These are phyloP conservation scores for Mormoops blainvillei DNA, from an alignment of 2,113 vertebrate genomes.

Conservation along the genomic window DNA sequence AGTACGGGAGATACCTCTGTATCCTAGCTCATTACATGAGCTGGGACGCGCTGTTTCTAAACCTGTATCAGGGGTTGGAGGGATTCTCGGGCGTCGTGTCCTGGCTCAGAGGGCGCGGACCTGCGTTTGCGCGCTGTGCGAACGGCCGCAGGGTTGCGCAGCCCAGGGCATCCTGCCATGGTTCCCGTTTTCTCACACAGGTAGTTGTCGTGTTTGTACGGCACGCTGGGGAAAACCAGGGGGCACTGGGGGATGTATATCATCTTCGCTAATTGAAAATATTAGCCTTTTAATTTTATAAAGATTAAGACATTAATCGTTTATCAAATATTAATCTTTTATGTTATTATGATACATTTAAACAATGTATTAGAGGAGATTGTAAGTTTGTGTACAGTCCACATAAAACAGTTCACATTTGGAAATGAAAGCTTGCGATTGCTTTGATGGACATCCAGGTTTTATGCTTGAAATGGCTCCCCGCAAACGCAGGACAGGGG, in stretches of 20 bases:
- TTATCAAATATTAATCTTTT: not conserved
- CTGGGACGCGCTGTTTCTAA: not conserved
- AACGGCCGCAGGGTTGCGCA: fast-evolving
- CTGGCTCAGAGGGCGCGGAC: not conserved
- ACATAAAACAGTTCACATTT: not conserved
- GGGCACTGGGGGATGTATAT: not conserved
- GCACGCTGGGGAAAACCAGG: not conserved
- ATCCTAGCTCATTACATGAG: not conserved
- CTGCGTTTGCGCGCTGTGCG: fast-evolving
- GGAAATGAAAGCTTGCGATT: not conserved
- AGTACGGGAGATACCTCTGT: not conserved
- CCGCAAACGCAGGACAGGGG: not conserved
- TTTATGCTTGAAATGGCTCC: not conserved
- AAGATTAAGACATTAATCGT: not conserved
- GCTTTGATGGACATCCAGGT: not conserved
- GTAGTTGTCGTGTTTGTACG: not conserved
- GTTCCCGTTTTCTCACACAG: not conserved
- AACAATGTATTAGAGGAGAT: not conserved
- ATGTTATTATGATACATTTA: not conserved
- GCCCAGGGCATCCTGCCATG: fast-evolving
- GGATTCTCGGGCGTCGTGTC: not conserved
- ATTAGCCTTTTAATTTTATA: not conserved
- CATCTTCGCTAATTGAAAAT: not conserved
- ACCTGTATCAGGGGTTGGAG: not conserved
- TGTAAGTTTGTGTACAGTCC: not conserved